phyloP scores from a whole-genome alignment of 1,140 invertebrate genomes.

The Tetragonula clypearis region DNA sequence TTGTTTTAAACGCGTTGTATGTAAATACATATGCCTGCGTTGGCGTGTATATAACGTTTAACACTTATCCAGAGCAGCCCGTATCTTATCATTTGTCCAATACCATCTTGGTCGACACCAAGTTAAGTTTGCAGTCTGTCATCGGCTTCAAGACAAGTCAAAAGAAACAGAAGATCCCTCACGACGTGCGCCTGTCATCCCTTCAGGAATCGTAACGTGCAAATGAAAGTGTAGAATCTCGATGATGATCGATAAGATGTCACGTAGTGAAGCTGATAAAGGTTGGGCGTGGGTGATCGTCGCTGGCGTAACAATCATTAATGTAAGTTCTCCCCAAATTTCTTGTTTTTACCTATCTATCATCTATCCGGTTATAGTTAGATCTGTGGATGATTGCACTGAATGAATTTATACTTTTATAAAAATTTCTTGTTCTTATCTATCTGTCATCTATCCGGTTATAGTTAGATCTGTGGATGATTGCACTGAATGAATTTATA shows the following conservation, averaged over 20 bases:
- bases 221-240: not conserved
- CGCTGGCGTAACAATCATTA: slow-evolving; percentile 82
- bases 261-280: slow-evolving; percentile 78
- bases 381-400: no score
- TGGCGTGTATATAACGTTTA: not conserved
- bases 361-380: no score
- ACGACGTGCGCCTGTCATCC: not conserved
- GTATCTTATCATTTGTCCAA: slow-evolving; percentile 61
- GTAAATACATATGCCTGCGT: not conserved
- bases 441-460: no score
- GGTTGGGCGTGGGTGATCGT: slow-evolving; percentile 88
- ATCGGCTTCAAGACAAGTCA: slow-evolving; percentile 16
- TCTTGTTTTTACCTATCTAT: no score
- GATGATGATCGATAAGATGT: slow-evolving; percentile 32
- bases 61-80: slow-evolving; percentile 16
- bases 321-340: slow-evolving; percentile 81
- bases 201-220: not conserved
- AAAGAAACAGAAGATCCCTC: not conserved
- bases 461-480: no score
- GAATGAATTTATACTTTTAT: no score
- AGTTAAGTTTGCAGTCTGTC: slow-evolving; percentile 38
- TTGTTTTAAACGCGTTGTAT: slow-evolving; percentile 1
- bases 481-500: no score
- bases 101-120: slow-evolving; percentile 8
- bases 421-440: no score